A percentile compares a stretch with the other conserved stretches of the same genome.
Evolutionary conservation across 2,888 invertebrate genomes (phyloP).

Genomic region (Trichopoda pennipes): DNA sequence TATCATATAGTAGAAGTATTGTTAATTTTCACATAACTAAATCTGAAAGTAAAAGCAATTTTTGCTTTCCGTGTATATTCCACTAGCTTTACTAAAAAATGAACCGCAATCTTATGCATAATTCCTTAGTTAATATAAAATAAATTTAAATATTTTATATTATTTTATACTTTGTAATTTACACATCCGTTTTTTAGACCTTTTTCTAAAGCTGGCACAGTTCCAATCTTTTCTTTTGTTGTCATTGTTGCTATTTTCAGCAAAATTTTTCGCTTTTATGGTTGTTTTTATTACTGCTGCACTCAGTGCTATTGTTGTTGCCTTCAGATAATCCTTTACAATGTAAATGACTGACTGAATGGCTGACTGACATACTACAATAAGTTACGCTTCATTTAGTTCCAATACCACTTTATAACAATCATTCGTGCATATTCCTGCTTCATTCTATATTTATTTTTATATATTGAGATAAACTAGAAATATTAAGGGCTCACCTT

Average conservation of each 20-base stretch:
- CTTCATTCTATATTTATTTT: constrained; percentile 3
- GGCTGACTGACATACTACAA: constrained; percentile 49
- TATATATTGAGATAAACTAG: constrained; percentile 7
- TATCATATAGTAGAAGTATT: too few species aligned
- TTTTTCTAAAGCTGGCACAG: constrained; percentile 52
- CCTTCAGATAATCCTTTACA: constrained; percentile 62
- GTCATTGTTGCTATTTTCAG: constrained; percentile 47
- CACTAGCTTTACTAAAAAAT: too few species aligned
- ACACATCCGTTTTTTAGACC: neutral
- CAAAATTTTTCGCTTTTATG: constrained; percentile 35
- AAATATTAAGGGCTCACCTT: constrained; percentile 37
- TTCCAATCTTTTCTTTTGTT: constrained; percentile 58
- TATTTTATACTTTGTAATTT: neutral
- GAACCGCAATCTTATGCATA: too few species aligned
- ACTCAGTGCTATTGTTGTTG: constrained; percentile 23
- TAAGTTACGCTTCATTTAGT: constrained; percentile 68
- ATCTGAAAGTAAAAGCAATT: too few species aligned
- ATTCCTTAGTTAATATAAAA: too few species aligned
- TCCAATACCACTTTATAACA: constrained; percentile 61
- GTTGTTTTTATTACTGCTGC: constrained; percentile 33
- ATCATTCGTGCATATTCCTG: constrained; percentile 52
- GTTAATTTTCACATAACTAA: too few species aligned
- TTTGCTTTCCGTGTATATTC: too few species aligned
- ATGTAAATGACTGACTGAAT: constrained; percentile 46
- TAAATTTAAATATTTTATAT: too few species aligned